These are phyloP conservation scores for Myotis vivesi DNA, from an alignment of 2,797 vertebrate genomes.

Conservation along the genomic window DNA sequence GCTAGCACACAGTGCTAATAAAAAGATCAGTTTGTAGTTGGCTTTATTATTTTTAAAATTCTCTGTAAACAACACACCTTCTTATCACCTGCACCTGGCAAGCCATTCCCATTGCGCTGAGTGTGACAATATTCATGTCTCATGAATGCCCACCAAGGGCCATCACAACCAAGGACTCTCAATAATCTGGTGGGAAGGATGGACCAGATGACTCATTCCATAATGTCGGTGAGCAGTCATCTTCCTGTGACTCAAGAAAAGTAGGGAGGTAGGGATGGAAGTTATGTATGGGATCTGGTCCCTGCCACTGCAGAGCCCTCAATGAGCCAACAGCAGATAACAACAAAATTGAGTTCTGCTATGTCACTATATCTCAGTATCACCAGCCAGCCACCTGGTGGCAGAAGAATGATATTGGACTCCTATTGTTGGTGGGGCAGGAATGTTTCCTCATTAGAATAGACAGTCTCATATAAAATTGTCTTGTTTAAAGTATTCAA, in stretches of 20 bases:
- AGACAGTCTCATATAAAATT: not conserved
- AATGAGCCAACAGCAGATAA: not conserved
- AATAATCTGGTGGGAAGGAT: not conserved
- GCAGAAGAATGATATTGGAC: conserved; percentile 42
- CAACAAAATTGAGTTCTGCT: not conserved
- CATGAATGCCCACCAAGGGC: not conserved
- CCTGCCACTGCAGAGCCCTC: not conserved
- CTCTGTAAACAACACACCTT: not conserved
- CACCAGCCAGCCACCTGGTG: conserved; percentile 46
- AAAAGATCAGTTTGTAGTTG: conserved; percentile 6
- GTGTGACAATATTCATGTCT: not conserved
- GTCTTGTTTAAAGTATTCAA: not conserved
- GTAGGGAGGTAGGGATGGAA: not conserved
- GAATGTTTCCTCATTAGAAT: not conserved
- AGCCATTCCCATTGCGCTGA: not conserved
- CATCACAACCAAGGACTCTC: not conserved
- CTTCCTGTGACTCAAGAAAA: not conserved
- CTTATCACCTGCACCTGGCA: not conserved
- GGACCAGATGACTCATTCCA: not conserved
- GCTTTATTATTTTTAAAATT: conserved; percentile 35
- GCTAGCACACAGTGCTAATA: not conserved
- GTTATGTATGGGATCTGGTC: not conserved
- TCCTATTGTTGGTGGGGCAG: not conserved
- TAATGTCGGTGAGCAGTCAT: not conserved
- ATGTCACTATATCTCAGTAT: not conserved